Base-by-base conservation (phyloP, 2,888 invertebrate species). In the Acronicta psi region DNA sequence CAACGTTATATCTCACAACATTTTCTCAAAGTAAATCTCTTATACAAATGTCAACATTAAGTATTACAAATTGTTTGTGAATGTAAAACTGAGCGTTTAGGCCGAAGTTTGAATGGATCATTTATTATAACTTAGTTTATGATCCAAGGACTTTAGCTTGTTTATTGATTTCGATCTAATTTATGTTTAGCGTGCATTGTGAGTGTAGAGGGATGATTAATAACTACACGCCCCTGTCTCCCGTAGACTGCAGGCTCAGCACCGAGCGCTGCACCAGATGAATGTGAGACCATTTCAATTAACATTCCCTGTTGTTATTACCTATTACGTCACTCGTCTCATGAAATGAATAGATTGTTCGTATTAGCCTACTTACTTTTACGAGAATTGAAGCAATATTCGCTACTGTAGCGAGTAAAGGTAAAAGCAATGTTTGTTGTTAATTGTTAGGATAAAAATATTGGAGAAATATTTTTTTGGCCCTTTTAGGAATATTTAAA, bases 31-130 rank as follows among this genome's bases (percentile, higher is more conserved):
- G 61, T 69, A 69, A 65, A 69, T 69, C 46, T 69, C 59, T 60
- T 69, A 37, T 67, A 72, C 59, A 67, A 72, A 74, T 66, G 69
- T 74, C 75, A 72, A 74, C 71, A 71, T 69, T 69, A 63, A 74
- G 74, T 52, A 68, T 59, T 68, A 73, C 62, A 73, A 74, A 73
- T 73, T 74, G 71, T 73, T 73, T 73, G 68, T 57, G 71, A 58
- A 74, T 68, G 66, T 61, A 55, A 64, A 68, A 64, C 53, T 59
- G 64, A 59, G 46, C 59, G 54, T 51, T 68, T 62, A 61, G 54
- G 51, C 43, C 38, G 42, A 52, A 73, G 58, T 70, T 63, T 54
- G 67, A 63, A 58, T 70, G 49, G 41, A 67, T 59, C 59, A 46
- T 67, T 73, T 73, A 41, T 69, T 53, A 63, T 59, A 56, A 54